Evolutionary conservation across 1,140 invertebrate species (phyloP).

Genomic region (Leptoteleia sp.): DNA sequence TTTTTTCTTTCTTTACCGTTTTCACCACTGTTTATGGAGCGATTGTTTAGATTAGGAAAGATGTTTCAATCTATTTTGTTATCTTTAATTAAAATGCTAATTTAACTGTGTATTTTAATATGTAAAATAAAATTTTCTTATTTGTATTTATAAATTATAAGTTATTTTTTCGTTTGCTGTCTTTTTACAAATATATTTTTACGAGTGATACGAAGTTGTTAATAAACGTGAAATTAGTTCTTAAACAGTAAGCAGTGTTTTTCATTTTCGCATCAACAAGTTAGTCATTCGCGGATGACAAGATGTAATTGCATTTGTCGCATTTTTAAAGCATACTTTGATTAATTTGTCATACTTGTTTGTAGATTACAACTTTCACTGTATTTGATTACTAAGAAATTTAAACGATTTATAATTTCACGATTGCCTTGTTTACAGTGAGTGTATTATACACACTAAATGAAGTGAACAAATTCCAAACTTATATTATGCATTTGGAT

Average conservation of each 20-base stretch:
- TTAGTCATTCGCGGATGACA: neutral
- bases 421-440: neutral
- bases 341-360: neutral
- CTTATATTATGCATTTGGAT: no score
- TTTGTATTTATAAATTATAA: constrained; percentile 1
- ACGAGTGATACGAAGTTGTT: no score
- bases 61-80: constrained; percentile 1
- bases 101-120: constrained; percentile 7
- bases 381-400: neutral
- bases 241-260: no score
- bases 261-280: no score
- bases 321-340: neutral
- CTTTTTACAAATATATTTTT: neutral
- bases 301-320: neutral
- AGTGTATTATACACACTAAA: no score
- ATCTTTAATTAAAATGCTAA: constrained; percentile 6
- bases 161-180: neutral
- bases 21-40: constrained; percentile 5
- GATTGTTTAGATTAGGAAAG: neutral
- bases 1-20: no score
- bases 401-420: neutral
- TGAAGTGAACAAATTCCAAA: no score
- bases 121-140: constrained; percentile 16
- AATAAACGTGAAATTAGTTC: no score
- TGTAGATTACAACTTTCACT: no score